These are phyloP conservation scores for Bombus impatiens DNA, from an alignment of 1,140 invertebrate genomes.

Conservation along the genomic window DNA sequence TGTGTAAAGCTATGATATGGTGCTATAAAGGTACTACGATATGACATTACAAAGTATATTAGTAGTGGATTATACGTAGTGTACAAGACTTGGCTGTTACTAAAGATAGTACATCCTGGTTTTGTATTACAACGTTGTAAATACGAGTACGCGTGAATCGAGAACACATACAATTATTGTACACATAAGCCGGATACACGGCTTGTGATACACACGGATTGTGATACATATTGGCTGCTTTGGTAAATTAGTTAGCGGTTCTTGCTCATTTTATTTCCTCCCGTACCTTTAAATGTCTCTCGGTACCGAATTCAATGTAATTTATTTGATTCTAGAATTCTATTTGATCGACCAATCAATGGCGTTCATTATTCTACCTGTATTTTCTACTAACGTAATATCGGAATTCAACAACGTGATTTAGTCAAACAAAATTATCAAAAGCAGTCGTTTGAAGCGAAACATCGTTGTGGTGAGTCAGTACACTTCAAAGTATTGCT, in stretches of 20 bases:
- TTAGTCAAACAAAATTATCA: too few relatives aligned
- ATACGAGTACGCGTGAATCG: neutral
- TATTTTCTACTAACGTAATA: too few relatives aligned
- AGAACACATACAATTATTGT: neutral
- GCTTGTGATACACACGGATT: neutral
- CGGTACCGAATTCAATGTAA: neutral
- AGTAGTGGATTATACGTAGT: constrained; percentile 26
- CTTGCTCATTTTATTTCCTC: neutral
- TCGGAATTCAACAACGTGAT: too few relatives aligned
- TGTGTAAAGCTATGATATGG: constrained; percentile 13
- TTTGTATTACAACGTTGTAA: neutral
- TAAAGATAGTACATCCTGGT: constrained; percentile 16
- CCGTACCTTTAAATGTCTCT: neutral
- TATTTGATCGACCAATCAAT: too few relatives aligned
- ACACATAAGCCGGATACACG: neutral
- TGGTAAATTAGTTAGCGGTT: neutral
- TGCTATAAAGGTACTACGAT: constrained; percentile 8
- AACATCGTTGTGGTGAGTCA: too few relatives aligned
- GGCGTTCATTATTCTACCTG: too few relatives aligned
- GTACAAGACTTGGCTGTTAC: constrained; percentile 26
- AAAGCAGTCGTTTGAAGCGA: too few relatives aligned
- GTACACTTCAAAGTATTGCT: too few relatives aligned
- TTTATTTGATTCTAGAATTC: neutral
- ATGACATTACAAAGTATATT: constrained; percentile 44
- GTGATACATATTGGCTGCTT: too few relatives aligned